phyloP scores from a whole-genome alignment of 2,113 vertebrate genomes.

The Tachysurus vachellii region DNA sequence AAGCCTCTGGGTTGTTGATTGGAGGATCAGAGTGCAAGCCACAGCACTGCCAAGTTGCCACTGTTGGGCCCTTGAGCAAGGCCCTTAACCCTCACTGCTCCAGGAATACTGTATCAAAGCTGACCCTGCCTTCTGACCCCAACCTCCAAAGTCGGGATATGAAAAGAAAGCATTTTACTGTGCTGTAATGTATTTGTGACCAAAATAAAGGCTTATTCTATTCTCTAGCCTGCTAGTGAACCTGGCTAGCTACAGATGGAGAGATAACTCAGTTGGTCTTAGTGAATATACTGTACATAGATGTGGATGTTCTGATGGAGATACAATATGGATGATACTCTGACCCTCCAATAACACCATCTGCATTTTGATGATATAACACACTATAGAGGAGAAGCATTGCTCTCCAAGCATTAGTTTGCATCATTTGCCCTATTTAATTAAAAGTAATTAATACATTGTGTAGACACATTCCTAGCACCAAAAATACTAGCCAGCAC shows the following conservation, averaged over 20 bases:
- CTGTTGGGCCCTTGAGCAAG: too few relatives aligned
- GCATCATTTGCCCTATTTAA: background rate
- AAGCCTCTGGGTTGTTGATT: too few relatives aligned
- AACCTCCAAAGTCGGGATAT: too few relatives aligned
- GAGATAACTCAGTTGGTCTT: background rate
- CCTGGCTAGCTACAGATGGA: background rate
- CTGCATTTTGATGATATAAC: background rate
- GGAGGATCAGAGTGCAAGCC: too few relatives aligned
- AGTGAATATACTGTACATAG: background rate
- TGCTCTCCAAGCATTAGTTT: background rate
- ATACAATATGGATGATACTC: background rate
- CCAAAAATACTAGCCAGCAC: background rate
- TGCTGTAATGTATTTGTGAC: too few relatives aligned
- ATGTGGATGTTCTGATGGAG: background rate
- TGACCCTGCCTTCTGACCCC: too few relatives aligned
- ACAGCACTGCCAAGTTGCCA: too few relatives aligned
- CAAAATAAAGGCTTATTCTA: too few relatives aligned
- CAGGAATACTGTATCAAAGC: too few relatives aligned
- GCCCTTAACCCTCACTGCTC: too few relatives aligned
- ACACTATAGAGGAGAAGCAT: background rate
- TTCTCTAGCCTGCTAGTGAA: background rate
- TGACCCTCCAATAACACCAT: constrained; percentile 64
- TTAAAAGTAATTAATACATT: background rate
- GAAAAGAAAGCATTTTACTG: too few relatives aligned
- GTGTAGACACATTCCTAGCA: background rate